Base-by-base conservation (phyloP, 2,797 vertebrate genomes). In the Hyperoplus immaculatus region DNA sequence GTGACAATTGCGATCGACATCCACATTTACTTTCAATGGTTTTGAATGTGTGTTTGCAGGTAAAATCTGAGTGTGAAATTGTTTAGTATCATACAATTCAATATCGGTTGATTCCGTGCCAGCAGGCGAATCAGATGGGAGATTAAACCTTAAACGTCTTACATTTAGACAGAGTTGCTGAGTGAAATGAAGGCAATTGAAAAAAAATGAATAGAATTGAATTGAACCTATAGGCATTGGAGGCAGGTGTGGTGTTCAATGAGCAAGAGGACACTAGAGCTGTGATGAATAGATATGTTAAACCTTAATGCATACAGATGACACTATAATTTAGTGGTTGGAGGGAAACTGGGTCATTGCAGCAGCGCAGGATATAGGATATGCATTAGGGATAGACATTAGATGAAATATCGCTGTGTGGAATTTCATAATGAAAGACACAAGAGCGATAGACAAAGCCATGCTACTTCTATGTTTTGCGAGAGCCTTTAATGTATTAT, bases 171-270 rank as follows among this genome's bases (percentile, higher is more conserved):
- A 51, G 21, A 73, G 66, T 69, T 46, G 39, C 55, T 36, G 13
- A 70, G 74, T 45, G 62, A 78, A 46, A 68, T 70, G 49, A 47
- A n/a, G 59, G 56, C 18, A n/a, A 16, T 56, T 67, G 46, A 65
- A 78, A 64, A 8, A 42, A 58, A 43, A n/a, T 55, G 69, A 50
- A 57, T 45, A 65, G 21, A 21, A 50, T 64, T 57, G 76, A 69
- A 68, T n/a, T 18, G 38, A 21, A 55, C 71, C 41, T 47, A 41
- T 51, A 62, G 38, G 18, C 11, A 36, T 12, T 66, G 47, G 50
- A 43, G 67, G 58, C 62, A 57, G 57, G 13, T 59, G 53, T 56
- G n/a, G 18, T 57, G 11, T 14, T 57, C 12, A 38, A 12, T n/a
- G 12, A 49, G 7, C 49, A 55, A 49, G 16, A 21, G 13, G 39